Conservation (phyloP, 2,113 vertebrate species). For the Cheirogaleus medius region DNA sequence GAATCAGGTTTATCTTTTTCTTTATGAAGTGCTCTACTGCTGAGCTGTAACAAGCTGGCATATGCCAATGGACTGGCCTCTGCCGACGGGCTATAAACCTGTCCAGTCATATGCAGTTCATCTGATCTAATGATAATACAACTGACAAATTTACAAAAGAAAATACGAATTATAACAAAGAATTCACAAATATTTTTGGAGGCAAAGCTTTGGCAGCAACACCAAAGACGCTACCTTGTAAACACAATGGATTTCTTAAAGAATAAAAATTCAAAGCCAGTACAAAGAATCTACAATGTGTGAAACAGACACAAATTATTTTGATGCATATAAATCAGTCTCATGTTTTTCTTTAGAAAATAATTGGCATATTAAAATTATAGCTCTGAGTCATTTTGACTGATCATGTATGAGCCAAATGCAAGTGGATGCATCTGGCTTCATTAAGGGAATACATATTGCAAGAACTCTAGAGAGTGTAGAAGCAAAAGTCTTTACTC, state of each 20-base stretch:
- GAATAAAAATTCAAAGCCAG: background rate
- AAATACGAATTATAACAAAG: background rate
- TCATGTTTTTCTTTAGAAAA: constrained; percentile 48
- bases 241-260: background rate
- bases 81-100: background rate
- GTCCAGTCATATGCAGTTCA: background rate
- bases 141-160: background rate
- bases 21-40: background rate
- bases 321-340: constrained; percentile 11
- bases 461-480: background rate
- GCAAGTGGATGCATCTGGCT: background rate
- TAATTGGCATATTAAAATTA: constrained; percentile 51
- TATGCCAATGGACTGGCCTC: background rate
- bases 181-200: background rate
- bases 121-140: background rate
- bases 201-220: background rate
- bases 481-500: background rate
- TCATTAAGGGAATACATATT: background rate
- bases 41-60: background rate
- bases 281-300: background rate
- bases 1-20: background rate
- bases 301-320: background rate
- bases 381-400: background rate
- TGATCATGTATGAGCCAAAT: background rate
- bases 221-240: background rate